Conservation (phyloP, 2,113 vertebrate species). For the Sebastes schlegelii region DNA sequence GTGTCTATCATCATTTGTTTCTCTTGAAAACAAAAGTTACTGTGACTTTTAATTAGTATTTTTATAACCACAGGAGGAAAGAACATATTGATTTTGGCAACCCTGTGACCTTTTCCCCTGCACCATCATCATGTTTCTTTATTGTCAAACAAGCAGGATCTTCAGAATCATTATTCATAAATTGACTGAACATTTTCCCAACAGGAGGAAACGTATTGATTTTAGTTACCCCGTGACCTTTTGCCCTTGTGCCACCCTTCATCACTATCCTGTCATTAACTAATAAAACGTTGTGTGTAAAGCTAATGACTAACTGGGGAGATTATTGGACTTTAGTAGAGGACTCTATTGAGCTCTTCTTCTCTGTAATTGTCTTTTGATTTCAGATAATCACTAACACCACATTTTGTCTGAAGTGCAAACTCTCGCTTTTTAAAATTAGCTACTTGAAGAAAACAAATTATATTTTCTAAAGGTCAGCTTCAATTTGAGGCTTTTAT, state of each 20-base stretch:
- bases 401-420: background rate
- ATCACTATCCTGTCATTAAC: constrained; percentile 6
- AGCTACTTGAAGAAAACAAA: background rate
- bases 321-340: background rate
- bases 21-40: background rate
- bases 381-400: constrained; percentile 18
- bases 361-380: constrained; percentile 1
- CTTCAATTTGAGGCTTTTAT: background rate
- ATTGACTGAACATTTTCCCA: background rate
- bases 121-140: background rate
- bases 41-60: background rate
- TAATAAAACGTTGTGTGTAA: background rate
- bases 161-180: background rate
- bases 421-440: background rate
- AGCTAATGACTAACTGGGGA: background rate
- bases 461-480: background rate
- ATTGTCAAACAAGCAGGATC: background rate
- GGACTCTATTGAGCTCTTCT: background rate
- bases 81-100: background rate
- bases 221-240: background rate
- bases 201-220: background rate
- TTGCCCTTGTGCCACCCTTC: background rate
- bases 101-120: background rate
- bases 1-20: background rate
- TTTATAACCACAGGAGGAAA: background rate